Evolutionary conservation across 2,797 vertebrate genomes (phyloP), one percentile per base, ranked within the genome.

Genomic region (Garrulus glandarius): DNA sequence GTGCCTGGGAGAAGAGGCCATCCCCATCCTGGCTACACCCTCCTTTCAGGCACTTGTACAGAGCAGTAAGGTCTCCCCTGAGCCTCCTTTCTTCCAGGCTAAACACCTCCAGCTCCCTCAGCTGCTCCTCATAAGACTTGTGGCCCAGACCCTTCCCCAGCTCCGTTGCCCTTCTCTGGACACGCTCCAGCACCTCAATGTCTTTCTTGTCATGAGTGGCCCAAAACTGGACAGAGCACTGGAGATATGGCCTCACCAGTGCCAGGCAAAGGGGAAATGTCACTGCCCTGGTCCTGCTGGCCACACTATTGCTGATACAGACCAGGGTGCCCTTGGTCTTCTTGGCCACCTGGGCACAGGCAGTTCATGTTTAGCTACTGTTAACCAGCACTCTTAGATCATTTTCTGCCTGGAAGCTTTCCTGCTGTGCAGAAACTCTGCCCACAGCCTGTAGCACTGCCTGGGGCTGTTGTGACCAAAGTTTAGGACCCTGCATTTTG

Each of bases 11-110:
- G 17, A 60, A 53, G 26, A 43, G 6, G 7, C 7, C 27, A 10
- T 32, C 3, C 2, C 24, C 20, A 3, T 11, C 24, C 30, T 49
- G 26, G 3, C 34, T 41, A 11, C 10, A 32, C 0, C 15, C 13
- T 36, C 27, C 26, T 68, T 41, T 11, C 41, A 55, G 32, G 18
- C 27, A 27, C 6, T 4, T 47, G 9, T 32, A 41, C 4, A 30
- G 47, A 41, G 44, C 12, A 8, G 5, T 4, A 29, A 18, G 19
- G 13, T 37, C 18, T 44, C 13, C 22, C 22, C 23, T 0, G 0
- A n/a, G 4, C 26, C 26, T 16, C 13, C 26, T 32, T 55, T 68
- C 6, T 26, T 88, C 18, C 61, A 36, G 34, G 26, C 3, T 41
- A 12, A 53, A 13, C 15, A 68, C 1, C 7, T 3, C 2, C 53